Evolutionary conservation across 2,797 vertebrate species (phyloP).

Genomic region (Scleropages formosus): DNA sequence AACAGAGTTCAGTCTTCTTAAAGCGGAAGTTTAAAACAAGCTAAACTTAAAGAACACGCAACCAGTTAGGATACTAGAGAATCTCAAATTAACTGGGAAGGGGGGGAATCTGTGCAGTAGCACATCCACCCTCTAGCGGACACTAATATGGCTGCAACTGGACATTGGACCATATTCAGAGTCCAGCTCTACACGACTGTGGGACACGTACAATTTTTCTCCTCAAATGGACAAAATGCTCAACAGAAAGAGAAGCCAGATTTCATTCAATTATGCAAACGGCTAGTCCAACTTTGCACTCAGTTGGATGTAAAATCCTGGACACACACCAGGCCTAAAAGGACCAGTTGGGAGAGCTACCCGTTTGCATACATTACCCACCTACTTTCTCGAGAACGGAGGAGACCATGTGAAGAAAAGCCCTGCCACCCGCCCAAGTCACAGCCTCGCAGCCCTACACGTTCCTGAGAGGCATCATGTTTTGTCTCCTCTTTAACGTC

Average conservation of each 20-base stretch:
- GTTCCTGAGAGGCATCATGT: too few species aligned
- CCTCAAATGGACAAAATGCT: not conserved
- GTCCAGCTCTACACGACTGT: not conserved
- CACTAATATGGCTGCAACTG: not conserved
- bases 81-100: not conserved
- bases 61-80: not conserved
- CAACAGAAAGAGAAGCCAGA: constrained; percentile 6
- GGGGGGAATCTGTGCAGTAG: not conserved
- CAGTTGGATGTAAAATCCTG: not conserved
- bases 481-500: not conserved
- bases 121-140: constrained; percentile 11
- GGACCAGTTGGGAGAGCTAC: not conserved
- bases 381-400: not conserved
- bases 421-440: not conserved
- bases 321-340: not conserved
- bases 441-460: not conserved
- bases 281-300: not conserved
- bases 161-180: not conserved
- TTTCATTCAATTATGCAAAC: not conserved
- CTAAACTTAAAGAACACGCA: not conserved
- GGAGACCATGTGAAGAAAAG: not conserved
- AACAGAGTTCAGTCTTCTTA: too few species aligned
- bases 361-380: not conserved
- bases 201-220: not conserved
- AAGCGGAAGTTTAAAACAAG: constrained; percentile 2